Percentiles rank a stretch among this genome's conserved stretches.
Conservation (phyloP, 2,797 vertebrate species). For the Australoheros facetus region DNA sequence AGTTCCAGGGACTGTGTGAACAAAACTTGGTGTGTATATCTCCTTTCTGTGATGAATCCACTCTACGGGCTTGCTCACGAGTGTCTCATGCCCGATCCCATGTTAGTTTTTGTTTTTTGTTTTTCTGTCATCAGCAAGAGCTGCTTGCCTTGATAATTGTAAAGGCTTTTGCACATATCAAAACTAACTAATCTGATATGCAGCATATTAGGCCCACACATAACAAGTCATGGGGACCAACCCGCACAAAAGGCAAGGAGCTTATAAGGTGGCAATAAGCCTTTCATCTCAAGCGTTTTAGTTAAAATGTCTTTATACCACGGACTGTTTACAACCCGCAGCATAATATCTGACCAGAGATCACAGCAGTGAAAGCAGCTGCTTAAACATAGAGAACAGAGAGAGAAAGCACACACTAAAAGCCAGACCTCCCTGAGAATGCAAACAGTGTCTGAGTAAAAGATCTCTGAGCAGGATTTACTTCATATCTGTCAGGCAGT, state of each 20-base stretch:
- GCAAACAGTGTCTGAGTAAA: slow-evolving; percentile 2
- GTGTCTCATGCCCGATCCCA: background rate
- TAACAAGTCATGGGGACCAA: slow-evolving; percentile 21
- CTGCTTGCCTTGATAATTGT: background rate
- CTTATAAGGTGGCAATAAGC: slow-evolving; percentile 62
- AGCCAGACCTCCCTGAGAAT: background rate
- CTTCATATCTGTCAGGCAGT: background rate
- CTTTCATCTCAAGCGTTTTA: slow-evolving; percentile 39
- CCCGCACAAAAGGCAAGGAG: slow-evolving; percentile 41
- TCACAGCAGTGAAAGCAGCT: slow-evolving; percentile 7
- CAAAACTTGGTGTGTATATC: slow-evolving; percentile 94
- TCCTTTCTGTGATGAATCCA: background rate
- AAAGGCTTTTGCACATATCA: slow-evolving; percentile 25
- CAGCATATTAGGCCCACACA: background rate
- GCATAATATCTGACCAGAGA: background rate
- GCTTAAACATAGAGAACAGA: background rate
- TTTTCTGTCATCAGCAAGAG: background rate
- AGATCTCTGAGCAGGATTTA: slow-evolving; percentile 16
- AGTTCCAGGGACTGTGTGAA: slow-evolving; percentile 97
- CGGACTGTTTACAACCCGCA: slow-evolving; percentile 13
- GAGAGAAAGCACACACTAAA: slow-evolving; percentile 4
- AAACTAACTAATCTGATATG: slow-evolving; percentile 19
- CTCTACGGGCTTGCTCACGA: background rate
- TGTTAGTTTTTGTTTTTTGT: background rate
- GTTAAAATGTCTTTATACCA: slow-evolving; percentile 18